Conservation (phyloP, 2,888 invertebrate genomes). For the Anodontia alba region DNA sequence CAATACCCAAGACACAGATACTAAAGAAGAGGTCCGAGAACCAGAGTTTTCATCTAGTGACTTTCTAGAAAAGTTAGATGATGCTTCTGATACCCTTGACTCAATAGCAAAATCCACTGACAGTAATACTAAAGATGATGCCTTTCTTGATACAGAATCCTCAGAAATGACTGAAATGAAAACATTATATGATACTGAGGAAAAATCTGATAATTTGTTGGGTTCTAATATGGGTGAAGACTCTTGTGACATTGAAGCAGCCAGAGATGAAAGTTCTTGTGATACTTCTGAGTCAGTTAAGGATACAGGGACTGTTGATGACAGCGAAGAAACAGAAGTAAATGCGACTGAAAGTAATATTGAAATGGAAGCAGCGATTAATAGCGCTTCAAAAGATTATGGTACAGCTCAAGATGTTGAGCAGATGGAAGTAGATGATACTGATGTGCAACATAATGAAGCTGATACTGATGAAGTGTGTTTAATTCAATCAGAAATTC, state of each 20-base stretch:
- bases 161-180: neutral
- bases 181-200: neutral
- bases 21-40: neutral
- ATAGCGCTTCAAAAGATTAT: neutral
- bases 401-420: neutral
- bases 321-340: neutral
- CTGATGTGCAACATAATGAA: slow-evolving; percentile 11
- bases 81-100: neutral
- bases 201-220: neutral
- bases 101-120: neutral
- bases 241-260: neutral
- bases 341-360: neutral
- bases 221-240: neutral
- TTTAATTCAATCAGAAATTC: neutral
- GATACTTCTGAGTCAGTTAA: neutral
- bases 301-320: neutral
- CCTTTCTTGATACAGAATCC: neutral
- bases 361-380: neutral
- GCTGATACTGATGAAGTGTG: neutral
- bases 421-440: slow-evolving; percentile 16
- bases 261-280: neutral
- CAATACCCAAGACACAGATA: neutral
- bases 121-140: neutral
- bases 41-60: no score
- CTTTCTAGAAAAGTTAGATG: neutral